phyloP scores from a whole-genome alignment of 2,113 vertebrate genomes.

The Notiomystis cincta region DNA sequence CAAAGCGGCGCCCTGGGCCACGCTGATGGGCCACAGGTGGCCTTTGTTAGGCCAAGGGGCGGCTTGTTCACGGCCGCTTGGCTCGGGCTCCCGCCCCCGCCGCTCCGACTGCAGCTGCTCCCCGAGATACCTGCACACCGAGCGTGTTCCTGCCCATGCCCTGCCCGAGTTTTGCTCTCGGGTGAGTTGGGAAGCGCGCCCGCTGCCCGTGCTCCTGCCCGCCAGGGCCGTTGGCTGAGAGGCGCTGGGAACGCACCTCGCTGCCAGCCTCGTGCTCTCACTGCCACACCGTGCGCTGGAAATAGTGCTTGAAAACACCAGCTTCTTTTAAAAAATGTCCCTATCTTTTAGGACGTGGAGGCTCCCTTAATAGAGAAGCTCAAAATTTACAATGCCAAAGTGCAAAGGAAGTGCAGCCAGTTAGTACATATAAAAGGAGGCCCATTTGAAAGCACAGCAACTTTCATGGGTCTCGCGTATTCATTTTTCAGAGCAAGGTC shows the following conservation, averaged over 20 bases:
- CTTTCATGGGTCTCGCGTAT: not conserved
- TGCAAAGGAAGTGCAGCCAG: not conserved
- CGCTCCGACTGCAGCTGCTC: not conserved
- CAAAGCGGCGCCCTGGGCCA: fast-evolving
- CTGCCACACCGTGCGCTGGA: fast-evolving
- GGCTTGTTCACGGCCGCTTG: not conserved
- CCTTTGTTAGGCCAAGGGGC: fast-evolving
- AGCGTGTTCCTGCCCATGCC: fast-evolving
- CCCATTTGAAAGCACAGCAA: not conserved
- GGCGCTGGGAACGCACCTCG: too few species aligned
- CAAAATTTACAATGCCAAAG: not conserved
- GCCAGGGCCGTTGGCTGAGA: fast-evolving
- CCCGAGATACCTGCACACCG: not conserved
- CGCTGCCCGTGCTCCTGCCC: not conserved
- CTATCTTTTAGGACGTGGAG: not conserved
- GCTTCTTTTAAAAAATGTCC: not conserved
- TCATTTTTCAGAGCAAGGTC: not conserved
- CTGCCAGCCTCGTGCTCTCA: not conserved
- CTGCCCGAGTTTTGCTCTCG: fast-evolving
- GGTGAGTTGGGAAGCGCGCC: not conserved
- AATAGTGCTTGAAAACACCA: not conserved
- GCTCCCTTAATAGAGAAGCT: not conserved
- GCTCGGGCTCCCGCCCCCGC: not conserved
- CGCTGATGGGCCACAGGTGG: not conserved
- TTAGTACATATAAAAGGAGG: not conserved